Evolutionary conservation across 2,797 vertebrate genomes (phyloP).

Genomic region (Myotis findleyi): DNA sequence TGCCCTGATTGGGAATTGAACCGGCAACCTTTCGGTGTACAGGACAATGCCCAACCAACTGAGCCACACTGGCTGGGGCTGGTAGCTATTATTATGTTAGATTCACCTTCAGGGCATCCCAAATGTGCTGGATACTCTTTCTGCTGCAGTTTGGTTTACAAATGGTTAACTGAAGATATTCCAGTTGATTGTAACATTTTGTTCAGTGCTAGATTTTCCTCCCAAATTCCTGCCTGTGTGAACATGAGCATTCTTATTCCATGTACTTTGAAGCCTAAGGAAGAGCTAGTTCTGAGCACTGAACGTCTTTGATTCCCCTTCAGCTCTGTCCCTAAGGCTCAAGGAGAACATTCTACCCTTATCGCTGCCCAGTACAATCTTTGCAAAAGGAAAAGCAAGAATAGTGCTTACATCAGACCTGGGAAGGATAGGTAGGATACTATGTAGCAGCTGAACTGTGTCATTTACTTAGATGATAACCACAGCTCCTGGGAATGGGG

Average conservation of each 20-base stretch:
- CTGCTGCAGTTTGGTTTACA: background rate
- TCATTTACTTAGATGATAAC: background rate
- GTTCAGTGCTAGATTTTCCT: constrained; percentile 44
- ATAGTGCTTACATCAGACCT: background rate
- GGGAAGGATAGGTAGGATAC: background rate
- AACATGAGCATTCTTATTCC: constrained; percentile 38
- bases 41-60: background rate
- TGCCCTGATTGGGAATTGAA: background rate
- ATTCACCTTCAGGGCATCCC: background rate
- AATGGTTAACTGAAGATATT: background rate
- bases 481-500: background rate
- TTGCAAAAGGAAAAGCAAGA: constrained; percentile 46
- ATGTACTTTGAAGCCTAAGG: constrained; percentile 39
- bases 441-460: background rate
- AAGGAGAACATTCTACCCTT: constrained; percentile 24
- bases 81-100: background rate
- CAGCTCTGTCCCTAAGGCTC: background rate
- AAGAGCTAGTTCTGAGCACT: constrained; percentile 33
- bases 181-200: constrained; percentile 25
- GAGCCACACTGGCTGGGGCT: background rate
- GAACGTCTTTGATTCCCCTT: constrained; percentile 39
- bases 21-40: background rate
- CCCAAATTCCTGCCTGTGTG: constrained; percentile 10
- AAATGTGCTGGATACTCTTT: background rate
- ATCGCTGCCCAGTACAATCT: constrained; percentile 14